Conservation (phyloP, 2,113 vertebrate genomes). For the Psittacula cyanocephala region DNA sequence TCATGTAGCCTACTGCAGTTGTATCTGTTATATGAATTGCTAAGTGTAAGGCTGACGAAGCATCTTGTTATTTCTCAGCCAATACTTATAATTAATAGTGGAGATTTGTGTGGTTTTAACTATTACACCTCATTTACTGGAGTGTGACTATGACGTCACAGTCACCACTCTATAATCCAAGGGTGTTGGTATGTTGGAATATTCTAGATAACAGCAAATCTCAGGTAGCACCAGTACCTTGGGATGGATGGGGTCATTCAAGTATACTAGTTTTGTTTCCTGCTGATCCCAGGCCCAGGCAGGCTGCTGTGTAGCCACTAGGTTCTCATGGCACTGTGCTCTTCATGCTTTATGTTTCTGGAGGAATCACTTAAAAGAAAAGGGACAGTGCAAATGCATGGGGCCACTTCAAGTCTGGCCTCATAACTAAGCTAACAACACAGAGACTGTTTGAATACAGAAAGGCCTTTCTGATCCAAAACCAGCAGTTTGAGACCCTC, state of each 20-base stretch:
- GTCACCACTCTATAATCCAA: background rate
- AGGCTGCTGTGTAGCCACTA: background rate
- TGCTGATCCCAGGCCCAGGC: background rate
- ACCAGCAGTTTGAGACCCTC: background rate
- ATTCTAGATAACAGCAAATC: background rate
- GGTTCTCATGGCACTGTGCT: background rate
- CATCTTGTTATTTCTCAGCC: background rate
- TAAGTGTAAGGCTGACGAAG: background rate
- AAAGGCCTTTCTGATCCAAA: background rate
- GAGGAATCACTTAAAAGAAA: background rate
- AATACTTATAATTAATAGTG: background rate
- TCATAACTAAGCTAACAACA: background rate
- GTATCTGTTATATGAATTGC: background rate
- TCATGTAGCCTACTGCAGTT: background rate
- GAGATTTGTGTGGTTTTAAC: background rate
- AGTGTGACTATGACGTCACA: background rate
- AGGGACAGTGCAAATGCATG: background rate
- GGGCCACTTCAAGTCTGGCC: background rate
- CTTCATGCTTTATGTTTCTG: background rate
- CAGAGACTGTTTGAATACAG: background rate
- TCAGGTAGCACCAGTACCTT: background rate
- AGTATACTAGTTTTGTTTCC: background rate
- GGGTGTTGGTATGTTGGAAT: fast-evolving
- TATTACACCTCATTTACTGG: background rate
- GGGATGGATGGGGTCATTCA: background rate